Percentiles rank a stretch among this genome's conserved stretches.
Conservation (phyloP, 2,797 vertebrate genomes). For the Peromyscus eremicus region DNA sequence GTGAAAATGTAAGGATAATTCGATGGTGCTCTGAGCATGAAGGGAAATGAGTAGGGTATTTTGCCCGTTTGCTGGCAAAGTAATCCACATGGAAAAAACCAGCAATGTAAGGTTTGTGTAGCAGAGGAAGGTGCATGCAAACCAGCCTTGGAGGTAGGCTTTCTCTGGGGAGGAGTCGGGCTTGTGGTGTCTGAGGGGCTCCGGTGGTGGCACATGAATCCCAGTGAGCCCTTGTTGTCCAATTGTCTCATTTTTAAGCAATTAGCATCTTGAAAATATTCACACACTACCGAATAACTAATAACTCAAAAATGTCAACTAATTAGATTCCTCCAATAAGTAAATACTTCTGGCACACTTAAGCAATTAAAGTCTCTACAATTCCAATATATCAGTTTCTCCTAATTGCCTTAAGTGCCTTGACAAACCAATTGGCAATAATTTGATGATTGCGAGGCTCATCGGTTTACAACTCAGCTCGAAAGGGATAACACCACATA, state of each 20-base stretch:
- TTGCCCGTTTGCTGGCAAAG: neutral
- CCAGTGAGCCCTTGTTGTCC: neutral
- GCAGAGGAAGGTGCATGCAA: fast-evolving
- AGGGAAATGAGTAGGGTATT: neutral
- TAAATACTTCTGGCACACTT: conserved; percentile 54
- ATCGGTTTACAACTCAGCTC: neutral
- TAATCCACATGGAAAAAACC: neutral
- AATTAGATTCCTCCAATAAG: conserved; percentile 55
- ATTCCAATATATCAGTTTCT: conserved; percentile 44
- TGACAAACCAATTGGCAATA: conserved; percentile 49
- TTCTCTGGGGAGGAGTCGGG: neutral
- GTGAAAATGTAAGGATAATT: neutral
- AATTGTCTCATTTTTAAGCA: conserved; percentile 29
- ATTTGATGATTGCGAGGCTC: conserved; percentile 21
- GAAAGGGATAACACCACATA: neutral
- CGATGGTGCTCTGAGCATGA: neutral
- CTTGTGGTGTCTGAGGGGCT: neutral
- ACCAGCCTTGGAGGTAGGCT: neutral
- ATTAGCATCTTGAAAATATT: conserved; percentile 48
- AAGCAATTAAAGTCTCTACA: conserved; percentile 60
- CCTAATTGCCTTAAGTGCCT: conserved; percentile 45
- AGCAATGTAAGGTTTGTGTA: neutral
- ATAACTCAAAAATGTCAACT: conserved; percentile 44
- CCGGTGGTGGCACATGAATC: neutral
- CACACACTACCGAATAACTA: conserved; percentile 1